These are phyloP conservation scores for Globodera ellingtonae DNA, from an alignment of 1,140 invertebrate species.

Conservation along the genomic window DNA sequence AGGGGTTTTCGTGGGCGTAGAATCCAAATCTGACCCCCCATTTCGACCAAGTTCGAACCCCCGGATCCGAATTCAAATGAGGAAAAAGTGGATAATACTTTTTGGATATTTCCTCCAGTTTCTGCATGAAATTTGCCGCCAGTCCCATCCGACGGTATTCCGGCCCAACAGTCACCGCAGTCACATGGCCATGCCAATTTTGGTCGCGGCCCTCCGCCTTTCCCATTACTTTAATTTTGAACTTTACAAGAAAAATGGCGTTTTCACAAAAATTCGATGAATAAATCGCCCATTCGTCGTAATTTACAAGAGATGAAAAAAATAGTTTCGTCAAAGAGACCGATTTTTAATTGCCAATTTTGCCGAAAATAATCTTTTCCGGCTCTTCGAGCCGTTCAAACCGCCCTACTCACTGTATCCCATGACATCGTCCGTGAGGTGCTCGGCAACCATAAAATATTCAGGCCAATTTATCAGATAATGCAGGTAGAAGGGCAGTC, in stretches of 20 bases:
- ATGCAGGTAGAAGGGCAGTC: slow-evolving; percentile 92
- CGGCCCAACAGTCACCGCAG: slow-evolving; percentile 88
- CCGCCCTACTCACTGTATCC: slow-evolving; percentile 84
- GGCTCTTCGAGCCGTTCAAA: too few relatives aligned
- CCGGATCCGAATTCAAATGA: too few relatives aligned
- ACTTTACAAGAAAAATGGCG: too few relatives aligned
- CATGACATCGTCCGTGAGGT: slow-evolving; percentile 91
- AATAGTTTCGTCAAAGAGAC: too few relatives aligned
- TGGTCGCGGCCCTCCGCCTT: slow-evolving; percentile 85
- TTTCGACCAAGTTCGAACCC: too few relatives aligned
- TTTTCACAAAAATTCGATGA: too few relatives aligned
- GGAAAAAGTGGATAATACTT: slow-evolving; percentile 75
- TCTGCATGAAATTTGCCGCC: slow-evolving; percentile 88
- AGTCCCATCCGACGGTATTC: slow-evolving; percentile 87
- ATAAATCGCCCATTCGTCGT: too few relatives aligned
- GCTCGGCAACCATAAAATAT: slow-evolving; percentile 94
- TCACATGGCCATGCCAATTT: slow-evolving; percentile 94
- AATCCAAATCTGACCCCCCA: too few relatives aligned
- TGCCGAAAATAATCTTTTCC: neutral
- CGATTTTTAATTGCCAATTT: neutral
- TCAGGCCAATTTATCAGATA: slow-evolving; percentile 98
- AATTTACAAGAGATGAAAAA: too few relatives aligned
- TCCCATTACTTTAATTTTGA: slow-evolving; percentile 50
- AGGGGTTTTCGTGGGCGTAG: too few relatives aligned
- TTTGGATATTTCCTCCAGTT: slow-evolving; percentile 91